Percentiles rank a stretch among this genome's conserved stretches.
These are phyloP conservation scores for Mesorhabditis spiculigera DNA, from an alignment of 2,888 invertebrate species.

Conservation along the genomic window DNA sequence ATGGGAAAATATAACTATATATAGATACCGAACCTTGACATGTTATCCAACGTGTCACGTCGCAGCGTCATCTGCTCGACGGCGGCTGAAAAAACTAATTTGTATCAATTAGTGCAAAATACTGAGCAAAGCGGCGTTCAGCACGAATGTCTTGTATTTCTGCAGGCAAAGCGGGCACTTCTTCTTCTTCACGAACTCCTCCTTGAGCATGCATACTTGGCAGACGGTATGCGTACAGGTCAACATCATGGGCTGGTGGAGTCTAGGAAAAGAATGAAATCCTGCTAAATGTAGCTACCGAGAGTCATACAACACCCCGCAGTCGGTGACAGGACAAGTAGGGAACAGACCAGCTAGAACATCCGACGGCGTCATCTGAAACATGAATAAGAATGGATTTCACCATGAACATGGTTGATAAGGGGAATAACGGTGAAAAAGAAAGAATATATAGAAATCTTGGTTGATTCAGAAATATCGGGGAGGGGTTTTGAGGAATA, in stretches of 20 bases:
- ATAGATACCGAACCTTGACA: neutral
- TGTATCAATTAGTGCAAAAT: neutral
- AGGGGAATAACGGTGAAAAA: no score
- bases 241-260: neutral
- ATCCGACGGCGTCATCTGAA: neutral
- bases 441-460: no score
- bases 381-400: neutral
- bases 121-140: neutral
- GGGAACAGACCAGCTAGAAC: conserved; percentile 2
- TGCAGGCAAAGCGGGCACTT: neutral
- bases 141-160: conserved; percentile 4
- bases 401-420: no score
- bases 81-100: neutral
- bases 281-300: neutral
- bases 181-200: neutral
- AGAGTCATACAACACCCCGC: neutral
- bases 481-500: no score
- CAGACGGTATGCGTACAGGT: neutral
- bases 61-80: neutral
- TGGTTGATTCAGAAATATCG: no score
- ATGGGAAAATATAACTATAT: neutral
- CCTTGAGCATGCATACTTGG: neutral
- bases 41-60: conserved; percentile 1
- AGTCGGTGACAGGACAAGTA: neutral
- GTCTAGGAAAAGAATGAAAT: neutral